Percentiles rank a stretch among this genome's conserved stretches.
Evolutionary conservation across 2,888 invertebrate species (phyloP).

Genomic region (Malachius bipustulatus): DNA sequence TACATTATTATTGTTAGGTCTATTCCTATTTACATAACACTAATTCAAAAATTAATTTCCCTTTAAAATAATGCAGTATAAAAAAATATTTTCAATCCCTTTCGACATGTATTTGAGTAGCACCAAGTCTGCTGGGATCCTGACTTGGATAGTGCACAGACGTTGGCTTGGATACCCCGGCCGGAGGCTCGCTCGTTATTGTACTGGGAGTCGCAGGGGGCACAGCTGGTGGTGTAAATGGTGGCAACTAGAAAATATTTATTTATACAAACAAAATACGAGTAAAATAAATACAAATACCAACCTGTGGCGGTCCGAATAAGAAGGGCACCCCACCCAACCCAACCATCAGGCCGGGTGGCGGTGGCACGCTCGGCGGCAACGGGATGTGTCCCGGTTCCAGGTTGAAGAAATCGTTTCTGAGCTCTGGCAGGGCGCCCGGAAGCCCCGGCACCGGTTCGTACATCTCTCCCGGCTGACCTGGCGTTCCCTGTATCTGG

Average conservation of each 20-base stretch:
- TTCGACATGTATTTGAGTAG: constrained; percentile 39
- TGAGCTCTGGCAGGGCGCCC: constrained; percentile 52
- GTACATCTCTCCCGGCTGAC: constrained; percentile 42
- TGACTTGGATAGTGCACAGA: constrained; percentile 91
- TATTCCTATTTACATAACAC: too few relatives aligned
- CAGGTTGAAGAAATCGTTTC: constrained; percentile 59
- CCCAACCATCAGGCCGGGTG: constrained; percentile 34
- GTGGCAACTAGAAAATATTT: constrained; percentile 31
- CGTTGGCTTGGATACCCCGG: constrained; percentile 39
- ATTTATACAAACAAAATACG: constrained; percentile 43
- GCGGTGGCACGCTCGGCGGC: constrained; percentile 37
- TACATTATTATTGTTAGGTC: too few relatives aligned
- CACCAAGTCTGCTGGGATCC: constrained; percentile 86
- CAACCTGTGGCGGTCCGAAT: constrained; percentile 46
- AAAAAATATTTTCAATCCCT: constrained; percentile 25
- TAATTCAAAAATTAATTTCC: too few relatives aligned
- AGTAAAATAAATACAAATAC: too few relatives aligned
- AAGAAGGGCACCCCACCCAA: constrained; percentile 43
- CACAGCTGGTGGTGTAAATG: constrained; percentile 34
- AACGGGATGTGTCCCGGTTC: constrained; percentile 39
- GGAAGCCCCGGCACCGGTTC: constrained; percentile 73
- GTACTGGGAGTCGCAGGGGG: constrained; percentile 16
- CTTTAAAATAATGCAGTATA: too few relatives aligned
- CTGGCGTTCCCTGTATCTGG: constrained; percentile 38
- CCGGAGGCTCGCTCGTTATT: constrained; percentile 36